Percentiles rank a stretch among this genome's conserved stretches.
These are phyloP conservation scores for Micrasema longulum DNA, from an alignment of 1,140 invertebrate genomes.

Conservation along the genomic window DNA sequence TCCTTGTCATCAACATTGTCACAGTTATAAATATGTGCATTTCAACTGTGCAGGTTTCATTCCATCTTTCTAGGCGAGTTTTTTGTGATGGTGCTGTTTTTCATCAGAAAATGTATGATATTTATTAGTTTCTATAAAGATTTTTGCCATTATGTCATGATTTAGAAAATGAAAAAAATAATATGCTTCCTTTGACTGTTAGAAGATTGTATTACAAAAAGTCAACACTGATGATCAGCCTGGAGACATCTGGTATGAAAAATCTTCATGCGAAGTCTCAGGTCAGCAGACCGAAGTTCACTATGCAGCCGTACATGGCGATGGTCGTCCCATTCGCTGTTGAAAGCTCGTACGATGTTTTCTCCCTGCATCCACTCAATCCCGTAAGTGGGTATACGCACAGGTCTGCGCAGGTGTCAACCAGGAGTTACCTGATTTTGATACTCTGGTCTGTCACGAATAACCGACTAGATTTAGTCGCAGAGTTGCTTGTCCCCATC, in stretches of 20 bases:
- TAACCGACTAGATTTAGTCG: background rate
- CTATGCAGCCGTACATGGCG: background rate
- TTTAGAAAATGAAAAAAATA: no score
- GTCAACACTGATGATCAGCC: slow-evolving; percentile 62
- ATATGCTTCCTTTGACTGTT: no score
- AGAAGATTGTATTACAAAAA: no score
- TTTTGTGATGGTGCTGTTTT: no score
- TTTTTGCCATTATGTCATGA: no score
- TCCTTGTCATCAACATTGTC: no score
- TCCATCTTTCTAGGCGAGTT: no score
- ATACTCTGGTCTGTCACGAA: background rate
- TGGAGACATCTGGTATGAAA: slow-evolving; percentile 59
- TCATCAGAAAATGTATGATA: no score
- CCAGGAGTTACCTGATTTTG: background rate
- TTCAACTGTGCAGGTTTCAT: no score
- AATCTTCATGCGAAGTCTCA: slow-evolving; percentile 60
- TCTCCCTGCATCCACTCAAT: background rate
- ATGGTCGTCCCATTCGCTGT: background rate
- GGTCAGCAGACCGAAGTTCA: no score
- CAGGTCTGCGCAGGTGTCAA: slow-evolving; percentile 12
- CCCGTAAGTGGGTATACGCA: slow-evolving; percentile 7
- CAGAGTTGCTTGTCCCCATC: background rate
- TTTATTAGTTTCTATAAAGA: no score
- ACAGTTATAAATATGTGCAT: no score
- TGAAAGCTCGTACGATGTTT: slow-evolving; percentile 1